These are phyloP conservation scores for Cryptus armator DNA, from an alignment of 2,888 invertebrate species.

Conservation along the genomic window DNA sequence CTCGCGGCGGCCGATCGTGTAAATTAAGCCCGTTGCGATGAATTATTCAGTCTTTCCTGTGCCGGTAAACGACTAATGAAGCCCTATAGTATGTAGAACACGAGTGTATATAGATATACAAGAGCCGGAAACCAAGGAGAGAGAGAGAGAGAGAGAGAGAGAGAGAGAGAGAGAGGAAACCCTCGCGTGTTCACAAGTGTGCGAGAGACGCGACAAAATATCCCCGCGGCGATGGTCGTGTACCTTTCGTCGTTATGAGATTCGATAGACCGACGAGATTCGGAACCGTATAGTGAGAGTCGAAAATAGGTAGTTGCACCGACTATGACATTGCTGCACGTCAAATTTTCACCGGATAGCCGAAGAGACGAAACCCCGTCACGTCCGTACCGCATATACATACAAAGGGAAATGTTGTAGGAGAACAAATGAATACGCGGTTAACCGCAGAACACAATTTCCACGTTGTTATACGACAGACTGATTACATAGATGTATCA, in stretches of 20 bases:
- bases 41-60: conserved; percentile 76
- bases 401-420: background rate
- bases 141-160: background rate
- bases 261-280: conserved; percentile 21
- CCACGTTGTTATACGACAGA: conserved; percentile 6
- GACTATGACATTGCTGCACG: background rate
- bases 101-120: background rate
- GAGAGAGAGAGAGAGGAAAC: background rate
- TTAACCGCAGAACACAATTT: conserved; percentile 31
- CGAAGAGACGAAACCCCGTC: conserved; percentile 30
- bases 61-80: conserved; percentile 74
- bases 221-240: conserved; percentile 21
- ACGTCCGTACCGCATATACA: background rate
- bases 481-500: conserved; percentile 4
- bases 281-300: background rate
- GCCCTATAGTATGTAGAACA: conserved; percentile 45
- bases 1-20: conserved; percentile 66
- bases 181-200: background rate
- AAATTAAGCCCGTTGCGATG: conserved; percentile 70
- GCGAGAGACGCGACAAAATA: conserved; percentile 37
- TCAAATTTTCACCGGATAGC: conserved; percentile 16
- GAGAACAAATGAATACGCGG: conserved; percentile 36
- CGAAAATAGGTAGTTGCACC: background rate
- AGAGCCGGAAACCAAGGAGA: background rate
- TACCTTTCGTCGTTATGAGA: conserved; percentile 33